Evolutionary conservation across 2,797 vertebrate genomes (phyloP).

Genomic region (Chloroceryle inda): DNA sequence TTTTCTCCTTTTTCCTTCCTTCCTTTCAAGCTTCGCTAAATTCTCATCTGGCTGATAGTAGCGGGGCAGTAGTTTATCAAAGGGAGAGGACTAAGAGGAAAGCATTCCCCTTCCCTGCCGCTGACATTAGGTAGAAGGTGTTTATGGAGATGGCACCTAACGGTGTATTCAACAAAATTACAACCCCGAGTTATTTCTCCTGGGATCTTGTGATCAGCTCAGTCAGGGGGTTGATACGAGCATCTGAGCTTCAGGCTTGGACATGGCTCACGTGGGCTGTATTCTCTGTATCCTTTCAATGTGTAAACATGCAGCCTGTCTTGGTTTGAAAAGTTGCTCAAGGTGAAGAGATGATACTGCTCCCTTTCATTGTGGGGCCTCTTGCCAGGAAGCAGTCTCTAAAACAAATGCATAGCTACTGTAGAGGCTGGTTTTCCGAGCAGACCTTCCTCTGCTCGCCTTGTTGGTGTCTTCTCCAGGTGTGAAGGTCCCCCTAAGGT

Average conservation of each 20-base stretch:
- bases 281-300: neutral
- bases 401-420: rapidly evolving
- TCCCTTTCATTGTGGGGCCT: rapidly evolving
- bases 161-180: neutral
- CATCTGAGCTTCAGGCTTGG: neutral
- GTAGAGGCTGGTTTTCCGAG: neutral
- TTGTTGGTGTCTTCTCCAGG: neutral
- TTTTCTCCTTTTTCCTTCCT: neutral
- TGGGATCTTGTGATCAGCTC: neutral
- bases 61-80: neutral
- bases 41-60: neutral
- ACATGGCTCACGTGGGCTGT: neutral
- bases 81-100: neutral
- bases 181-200: rapidly evolving
- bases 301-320: neutral
- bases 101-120: neutral
- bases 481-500: rapidly evolving
- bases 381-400: neutral
- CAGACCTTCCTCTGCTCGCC: neutral
- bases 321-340: neutral
- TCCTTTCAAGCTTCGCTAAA: neutral
- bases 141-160: neutral
- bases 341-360: rapidly evolving
- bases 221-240: neutral
- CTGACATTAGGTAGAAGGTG: neutral